Base-by-base conservation (phyloP, 2,797 vertebrate genomes). In the Pseudochirops corinnae region DNA sequence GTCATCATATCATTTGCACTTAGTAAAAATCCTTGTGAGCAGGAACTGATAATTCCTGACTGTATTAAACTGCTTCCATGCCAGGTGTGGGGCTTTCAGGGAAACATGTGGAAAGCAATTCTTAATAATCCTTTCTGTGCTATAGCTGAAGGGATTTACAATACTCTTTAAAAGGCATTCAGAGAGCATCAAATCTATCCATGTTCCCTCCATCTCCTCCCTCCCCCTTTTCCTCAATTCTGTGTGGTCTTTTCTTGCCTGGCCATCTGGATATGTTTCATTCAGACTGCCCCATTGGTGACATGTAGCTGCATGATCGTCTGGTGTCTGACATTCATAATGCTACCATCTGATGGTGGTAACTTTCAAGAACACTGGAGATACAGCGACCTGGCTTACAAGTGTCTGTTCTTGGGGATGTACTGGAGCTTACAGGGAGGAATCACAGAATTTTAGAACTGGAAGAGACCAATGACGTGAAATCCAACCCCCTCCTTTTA, bases 141-240 rank as follows among this genome's bases (percentile, higher is more conserved):
- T 94, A 93, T 56, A 93, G 82, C 93, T 97, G 95, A 97, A 57
- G 74, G 96, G 67, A 97, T 97, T 91, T 93, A 91, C 87, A 56
- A 50, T 55, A 62, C 95, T 96, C 90, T 95, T 91, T 62, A 60
- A 57, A 91, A 96, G 94, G 93, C 97, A 96, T 96, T 95, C 90
- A 92, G 96, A 96, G 91, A 91, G 33, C 55, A 53, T 12, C 46
- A 58, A 24, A 82, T 21, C n/a, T n/a, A 74, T 82, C 16, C 21
- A 46, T 46, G 74, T 50, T 46, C 39, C 39, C 74, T 87, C 74
- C 74, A 50, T 50, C 74, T 87, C 39, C 39, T 46, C 39, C 39
- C 39, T 50, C 9, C 74, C 39, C 24, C 50, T 13, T n/a, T 52
- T 52, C 18, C 56, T 24, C 87, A 29, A 24, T 60, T 12, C 56